Evolutionary conservation across 2,113 vertebrate genomes (phyloP), one percentile per base, ranked within the genome.

Genomic region (Clupea harengus): DNA sequence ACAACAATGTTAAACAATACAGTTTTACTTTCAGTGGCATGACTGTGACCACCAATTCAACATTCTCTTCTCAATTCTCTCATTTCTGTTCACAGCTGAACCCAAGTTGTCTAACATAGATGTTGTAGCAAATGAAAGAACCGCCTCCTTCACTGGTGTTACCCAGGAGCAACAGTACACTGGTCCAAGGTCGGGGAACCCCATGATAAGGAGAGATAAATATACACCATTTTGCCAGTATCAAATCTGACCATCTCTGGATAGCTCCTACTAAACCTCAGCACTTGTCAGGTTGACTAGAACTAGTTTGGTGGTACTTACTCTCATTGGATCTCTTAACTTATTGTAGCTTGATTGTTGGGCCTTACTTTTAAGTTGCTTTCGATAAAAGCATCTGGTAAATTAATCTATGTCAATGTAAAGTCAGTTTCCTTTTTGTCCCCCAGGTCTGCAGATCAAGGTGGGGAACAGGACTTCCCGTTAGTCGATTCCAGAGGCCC

Each of bases 41-140:
- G 13, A 32, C 4, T 78, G 39, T 39, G 72, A 39, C 13, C 28
- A 39, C 72, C 60, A 64, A 64, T 39, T 39, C 39, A 39, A 39
- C 39, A 39, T 39, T 39, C 39, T 39, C 39, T 39, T 39, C 39
- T 39, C 39, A 39, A 39, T 64, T 25, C 60, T 60, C 4, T 45
- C 28, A 39, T 64, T 54, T 75, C 28, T 22, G 54, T 46, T 49
- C 28, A 85, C 83, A 88, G 88, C 17, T 45, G 45, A 86, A 44
- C 17, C 82, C 57, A 88, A 83, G 32, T 10, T 25, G 0, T 89
- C 82, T 8, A 57, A 32, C 44, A 45, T 52, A 5, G 88, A 88
- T 80, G 20, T 47, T 64, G 22, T 39, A 7, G 0, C 45, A 82
- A 7, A 4, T 7, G 82, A 87, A 81, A 88, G 20, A 83, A 1